phyloP scores from a whole-genome alignment of 2,797 vertebrate species.

The Mallotus villosus region DNA sequence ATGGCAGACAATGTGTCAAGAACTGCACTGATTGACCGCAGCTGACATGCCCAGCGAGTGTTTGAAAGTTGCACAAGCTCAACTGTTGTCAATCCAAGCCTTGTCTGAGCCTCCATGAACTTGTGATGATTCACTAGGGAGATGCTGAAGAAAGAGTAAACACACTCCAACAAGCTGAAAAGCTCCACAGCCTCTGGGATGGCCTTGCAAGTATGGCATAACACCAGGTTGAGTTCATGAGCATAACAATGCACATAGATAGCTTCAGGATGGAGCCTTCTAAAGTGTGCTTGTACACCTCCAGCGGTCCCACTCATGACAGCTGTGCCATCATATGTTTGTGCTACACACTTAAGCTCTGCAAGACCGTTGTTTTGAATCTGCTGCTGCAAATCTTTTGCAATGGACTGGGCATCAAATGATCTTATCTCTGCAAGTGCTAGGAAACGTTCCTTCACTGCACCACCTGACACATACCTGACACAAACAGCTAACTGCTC shows the following conservation, averaged over 20 bases:
- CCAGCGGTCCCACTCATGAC: constrained; percentile 26
- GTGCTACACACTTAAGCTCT: constrained; percentile 18
- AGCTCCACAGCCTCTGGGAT: constrained; percentile 14
- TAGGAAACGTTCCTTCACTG: too few relatives aligned
- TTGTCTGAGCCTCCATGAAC: constrained; percentile 18
- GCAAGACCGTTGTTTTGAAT: constrained; percentile 2
- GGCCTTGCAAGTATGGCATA: constrained; percentile 18
- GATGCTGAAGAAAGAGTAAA: constrained; percentile 20
- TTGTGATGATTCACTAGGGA: constrained; percentile 11
- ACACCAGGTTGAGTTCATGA: constrained; percentile 26
- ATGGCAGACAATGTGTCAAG: neutral
- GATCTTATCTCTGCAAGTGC: too few relatives aligned
- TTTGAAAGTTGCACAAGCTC: constrained; percentile 18
- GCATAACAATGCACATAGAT: constrained; percentile 34
- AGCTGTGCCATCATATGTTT: constrained; percentile 24
- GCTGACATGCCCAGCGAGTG: constrained; percentile 23
- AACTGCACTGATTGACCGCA: constrained; percentile 16
- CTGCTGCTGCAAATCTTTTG: constrained; percentile 1
- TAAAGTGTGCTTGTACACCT: constrained; percentile 21
- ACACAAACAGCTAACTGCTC: too few relatives aligned
- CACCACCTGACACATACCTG: too few relatives aligned
- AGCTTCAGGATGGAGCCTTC: constrained; percentile 16
- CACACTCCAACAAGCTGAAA: constrained; percentile 19
- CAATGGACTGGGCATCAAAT: too few relatives aligned
- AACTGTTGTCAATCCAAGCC: constrained; percentile 12